Percentiles rank a stretch among this genome's conserved stretches.
phyloP scores from a whole-genome alignment of 2,113 vertebrate species.

The Channa argus region DNA sequence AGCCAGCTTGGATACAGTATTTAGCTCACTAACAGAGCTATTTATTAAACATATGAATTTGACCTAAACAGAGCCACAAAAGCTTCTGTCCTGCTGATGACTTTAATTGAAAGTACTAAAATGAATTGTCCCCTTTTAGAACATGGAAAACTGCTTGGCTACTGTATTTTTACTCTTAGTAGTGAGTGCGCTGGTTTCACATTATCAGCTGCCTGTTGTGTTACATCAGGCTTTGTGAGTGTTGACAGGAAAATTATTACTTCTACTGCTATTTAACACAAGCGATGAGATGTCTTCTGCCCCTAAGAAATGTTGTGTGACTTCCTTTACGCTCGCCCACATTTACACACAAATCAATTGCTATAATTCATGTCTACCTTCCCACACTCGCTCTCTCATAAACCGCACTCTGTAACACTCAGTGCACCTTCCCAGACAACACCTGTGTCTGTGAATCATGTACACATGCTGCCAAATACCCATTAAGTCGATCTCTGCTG shows the following conservation, averaged over 20 bases:
- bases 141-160: no score
- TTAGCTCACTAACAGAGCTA: no score
- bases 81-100: no score
- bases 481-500: conserved; percentile 20
- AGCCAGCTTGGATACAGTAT: no score
- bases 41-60: no score
- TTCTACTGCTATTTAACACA: not conserved
- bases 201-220: no score
- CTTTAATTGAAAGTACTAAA: no score
- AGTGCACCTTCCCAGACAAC: conserved; percentile 40
- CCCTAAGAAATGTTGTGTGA: conserved; percentile 6
- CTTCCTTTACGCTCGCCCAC: conserved; percentile 9
- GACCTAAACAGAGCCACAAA: no score
- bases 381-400: conserved; percentile 21
- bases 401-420: conserved; percentile 12
- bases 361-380: conserved; percentile 15
- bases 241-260: not conserved
- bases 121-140: no score
- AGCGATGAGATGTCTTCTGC: conserved; percentile 15
- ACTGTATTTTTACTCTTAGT: no score
- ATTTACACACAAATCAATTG: conserved; percentile 16
- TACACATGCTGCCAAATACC: conserved; percentile 25
- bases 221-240: not conserved
- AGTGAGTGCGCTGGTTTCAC: no score
- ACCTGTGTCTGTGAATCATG: conserved; percentile 66